Evolutionary conservation across 2,888 invertebrate genomes (phyloP), one percentile per base, ranked within the genome.

Genomic region (Rhagonycha fulva): DNA sequence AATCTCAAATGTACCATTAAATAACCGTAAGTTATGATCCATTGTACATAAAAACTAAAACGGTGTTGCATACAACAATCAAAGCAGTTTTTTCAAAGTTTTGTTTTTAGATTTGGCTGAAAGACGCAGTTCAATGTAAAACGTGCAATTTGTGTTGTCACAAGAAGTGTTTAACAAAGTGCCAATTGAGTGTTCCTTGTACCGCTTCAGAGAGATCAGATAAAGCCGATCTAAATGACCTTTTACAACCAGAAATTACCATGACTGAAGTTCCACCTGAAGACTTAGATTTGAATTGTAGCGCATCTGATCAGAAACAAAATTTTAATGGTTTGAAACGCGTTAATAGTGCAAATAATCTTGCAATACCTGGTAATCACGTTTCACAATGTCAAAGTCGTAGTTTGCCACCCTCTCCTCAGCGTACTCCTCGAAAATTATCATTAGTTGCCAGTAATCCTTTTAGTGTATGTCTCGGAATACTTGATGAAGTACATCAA

Each of bases 101-200:
- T 28, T 61, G 5, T 19, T 69, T 83, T 9, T 84, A 96, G 94
- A 98, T 98, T 82, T 98, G 98, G 98, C 89, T 98, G 78, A 98
- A 98, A 88, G 97, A 97, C 84, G 98, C 97, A 4, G 95, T 96
- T 83, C 96, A 96, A 85, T 98, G 98, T 88, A 91, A 93, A 71
- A 93, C 94, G 79, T 98, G 98, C 85, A 92, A 93, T 0, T 93
- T 98, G 89, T 95, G 96, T 81, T 98, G 98, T 86, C 98, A 98
- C 88, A 98, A 98, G 88, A 98, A 98, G 86, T 98, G 98, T 88
- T 94, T 96, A 80, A 92, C 92, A 10, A 96, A 96, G 84, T 98
- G 97, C 87, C 95, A 94, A 85, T 90, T 91, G 70, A 91, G 92
- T 76, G 72, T 73, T 14, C 76, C 75, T 2, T 78, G 78, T 73